Conservation (phyloP, 1,140 invertebrate species). For the Euura lappo region DNA sequence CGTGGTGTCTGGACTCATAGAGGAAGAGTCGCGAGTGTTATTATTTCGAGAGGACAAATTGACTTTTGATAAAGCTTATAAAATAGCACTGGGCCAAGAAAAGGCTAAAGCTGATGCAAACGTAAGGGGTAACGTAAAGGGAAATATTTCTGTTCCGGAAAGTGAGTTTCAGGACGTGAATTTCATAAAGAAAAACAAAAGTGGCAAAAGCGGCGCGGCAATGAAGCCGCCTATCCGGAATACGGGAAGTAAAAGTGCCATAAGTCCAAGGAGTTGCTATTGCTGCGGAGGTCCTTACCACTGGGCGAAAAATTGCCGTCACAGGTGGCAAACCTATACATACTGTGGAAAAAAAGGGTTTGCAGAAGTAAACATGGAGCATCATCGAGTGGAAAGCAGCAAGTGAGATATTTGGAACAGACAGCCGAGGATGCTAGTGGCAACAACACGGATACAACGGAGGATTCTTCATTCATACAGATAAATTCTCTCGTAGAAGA, state of each 20-base stretch:
- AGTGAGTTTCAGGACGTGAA: background rate
- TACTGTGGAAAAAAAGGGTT: background rate
- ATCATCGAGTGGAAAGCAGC: background rate
- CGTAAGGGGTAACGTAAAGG: background rate
- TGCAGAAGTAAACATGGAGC: no score
- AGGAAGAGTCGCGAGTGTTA: slow-evolving; percentile 11
- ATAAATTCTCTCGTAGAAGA: background rate
- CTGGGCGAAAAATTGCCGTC: background rate
- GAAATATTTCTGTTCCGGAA: background rate
- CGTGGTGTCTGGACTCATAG: slow-evolving; percentile 7
- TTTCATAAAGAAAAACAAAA: background rate
- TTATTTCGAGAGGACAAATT: slow-evolving; percentile 9
- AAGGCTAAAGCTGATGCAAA: slow-evolving; percentile 11
- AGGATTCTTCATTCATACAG: background rate
- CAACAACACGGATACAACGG: background rate
- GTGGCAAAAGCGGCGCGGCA: background rate
- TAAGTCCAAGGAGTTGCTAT: background rate
- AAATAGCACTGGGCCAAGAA: slow-evolving; percentile 5
- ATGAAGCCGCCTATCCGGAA: slow-evolving; percentile 2
- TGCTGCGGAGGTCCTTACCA: background rate
- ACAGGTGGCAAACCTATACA: no score
- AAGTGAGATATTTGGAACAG: background rate
- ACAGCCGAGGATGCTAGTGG: background rate
- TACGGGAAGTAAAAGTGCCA: background rate
- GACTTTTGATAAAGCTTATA: slow-evolving; percentile 15